These are phyloP conservation scores for Penaeus vannamei DNA, from an alignment of 1,140 invertebrate species.

Conservation along the genomic window DNA sequence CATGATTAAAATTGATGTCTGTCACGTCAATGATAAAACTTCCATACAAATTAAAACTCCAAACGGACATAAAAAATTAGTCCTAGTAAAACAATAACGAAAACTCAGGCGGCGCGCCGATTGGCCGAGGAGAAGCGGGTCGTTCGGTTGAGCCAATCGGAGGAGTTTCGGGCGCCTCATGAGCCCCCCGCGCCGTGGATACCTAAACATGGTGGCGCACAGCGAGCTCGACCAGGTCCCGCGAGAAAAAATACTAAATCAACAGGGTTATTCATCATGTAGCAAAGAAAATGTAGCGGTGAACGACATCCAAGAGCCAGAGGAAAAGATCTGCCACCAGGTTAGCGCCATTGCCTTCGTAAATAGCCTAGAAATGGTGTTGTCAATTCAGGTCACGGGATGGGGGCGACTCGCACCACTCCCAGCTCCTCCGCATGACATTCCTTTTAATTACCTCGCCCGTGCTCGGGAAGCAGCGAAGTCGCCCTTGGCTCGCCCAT, in stretches of 20 bases:
- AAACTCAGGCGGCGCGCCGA: not conserved
- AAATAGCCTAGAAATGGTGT: not conserved
- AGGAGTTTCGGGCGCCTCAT: slow-evolving; percentile 32
- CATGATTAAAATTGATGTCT: too few species aligned
- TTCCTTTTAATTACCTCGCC: too few species aligned
- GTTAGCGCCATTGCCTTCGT: not conserved
- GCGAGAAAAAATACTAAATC: slow-evolving; percentile 45
- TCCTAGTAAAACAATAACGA: too few species aligned
- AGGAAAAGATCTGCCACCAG: not conserved
- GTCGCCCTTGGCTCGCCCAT: too few species aligned
- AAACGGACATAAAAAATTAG: too few species aligned
- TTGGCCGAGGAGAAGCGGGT: slow-evolving; percentile 34
- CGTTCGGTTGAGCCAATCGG: slow-evolving; percentile 44
- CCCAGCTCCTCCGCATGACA: too few species aligned
- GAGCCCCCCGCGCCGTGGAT: not conserved
- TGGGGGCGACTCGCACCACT: too few species aligned
- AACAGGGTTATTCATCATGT: slow-evolving; percentile 18
- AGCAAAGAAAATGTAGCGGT: not conserved
- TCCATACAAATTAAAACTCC: too few species aligned
- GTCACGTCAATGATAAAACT: too few species aligned
- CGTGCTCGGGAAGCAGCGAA: too few species aligned
- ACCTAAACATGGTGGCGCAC: slow-evolving; percentile 62
- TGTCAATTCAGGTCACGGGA: too few species aligned
- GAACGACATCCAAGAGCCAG: not conserved
- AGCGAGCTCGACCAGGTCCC: slow-evolving; percentile 50